A percentile compares a stretch with the other conserved stretches of the same genome.
phyloP scores from a whole-genome alignment of 2,113 vertebrate species.

The Picathartes gymnocephalus region DNA sequence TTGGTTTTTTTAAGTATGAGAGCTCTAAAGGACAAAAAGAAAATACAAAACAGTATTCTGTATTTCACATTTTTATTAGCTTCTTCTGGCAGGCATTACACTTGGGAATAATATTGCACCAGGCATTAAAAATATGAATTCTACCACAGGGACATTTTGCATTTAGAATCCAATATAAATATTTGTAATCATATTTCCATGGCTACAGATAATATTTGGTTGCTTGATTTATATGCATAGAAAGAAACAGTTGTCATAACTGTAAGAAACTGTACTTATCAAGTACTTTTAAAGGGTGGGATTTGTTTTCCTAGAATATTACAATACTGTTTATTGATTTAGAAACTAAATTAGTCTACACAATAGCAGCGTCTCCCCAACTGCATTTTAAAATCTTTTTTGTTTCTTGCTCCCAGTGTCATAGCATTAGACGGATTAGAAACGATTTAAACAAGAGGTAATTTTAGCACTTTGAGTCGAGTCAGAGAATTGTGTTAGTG shows the following conservation, averaged over 20 bases:
- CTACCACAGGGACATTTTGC: conserved; percentile 74
- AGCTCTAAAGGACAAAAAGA: neutral
- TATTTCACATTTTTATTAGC: conserved; percentile 75
- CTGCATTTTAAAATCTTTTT: conserved; percentile 47
- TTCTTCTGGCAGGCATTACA: conserved; percentile 77
- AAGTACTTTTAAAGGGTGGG: conserved; percentile 69
- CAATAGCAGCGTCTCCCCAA: conserved; percentile 63
- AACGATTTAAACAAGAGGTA: conserved; percentile 54
- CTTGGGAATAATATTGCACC: conserved; percentile 76
- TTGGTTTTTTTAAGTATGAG: neutral
- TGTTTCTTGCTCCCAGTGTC: conserved; percentile 62
- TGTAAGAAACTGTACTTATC: conserved; percentile 74
- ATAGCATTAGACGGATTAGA: conserved; percentile 65
- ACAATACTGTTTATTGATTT: conserved; percentile 67
- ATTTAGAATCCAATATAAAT: conserved; percentile 78
- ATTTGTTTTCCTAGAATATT: conserved; percentile 67
- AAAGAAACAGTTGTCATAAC: conserved; percentile 75
- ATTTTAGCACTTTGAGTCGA: conserved; percentile 70
- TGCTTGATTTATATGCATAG: conserved; percentile 82
- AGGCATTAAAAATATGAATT: conserved; percentile 73
- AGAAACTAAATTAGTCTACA: conserved; percentile 67
- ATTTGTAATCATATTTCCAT: conserved; percentile 77
- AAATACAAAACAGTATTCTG: conserved; percentile 33
- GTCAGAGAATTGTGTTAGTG: conserved; percentile 62
- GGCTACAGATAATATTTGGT: conserved; percentile 79